Base-by-base conservation (phyloP, 1,140 invertebrate genomes). In the Macrostomum lignano region DNA sequence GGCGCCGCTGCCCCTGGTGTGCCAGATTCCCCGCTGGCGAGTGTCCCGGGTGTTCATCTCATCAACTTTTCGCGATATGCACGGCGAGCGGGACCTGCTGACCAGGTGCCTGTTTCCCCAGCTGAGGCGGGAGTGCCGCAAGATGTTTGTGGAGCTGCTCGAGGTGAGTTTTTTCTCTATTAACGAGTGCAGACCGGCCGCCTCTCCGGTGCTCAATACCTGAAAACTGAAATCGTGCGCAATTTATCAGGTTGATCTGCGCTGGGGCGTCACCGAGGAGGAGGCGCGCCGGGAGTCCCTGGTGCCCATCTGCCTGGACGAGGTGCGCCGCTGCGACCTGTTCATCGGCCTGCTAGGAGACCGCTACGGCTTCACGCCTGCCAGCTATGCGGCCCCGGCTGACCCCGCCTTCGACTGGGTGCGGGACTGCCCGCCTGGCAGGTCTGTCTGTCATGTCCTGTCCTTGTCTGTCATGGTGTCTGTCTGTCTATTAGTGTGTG, bases 11-110 rank as follows among this genome's bases (percentile, higher is more conserved):
- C 25, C 3, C 3, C 2, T 25, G 25, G 15, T 13, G 2, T 13
- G 2, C 2, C 2, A 25, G 15, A 11, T 13, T 11, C 11, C 15
- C 2, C 11, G 15, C 11, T 14, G 15, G 25, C 25, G 4, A 11
- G n/a, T n/a, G n/a, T n/a, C n/a, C n/a, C n/a, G n/a, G n/a, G n/a
- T n/a, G n/a, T 63, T 63, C 35, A 61, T 63, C n/a, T 62, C 60
- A 0, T 63, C 61, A 3, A 63, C 61, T 10, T 63, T 63, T 42
- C 41, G 48, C 9, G 61, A 63, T 42, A 60, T 62, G 56, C 58
- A 62, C 41, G 51, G 52, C 7, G 61, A 63, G 42, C 45, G 61
- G 30, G 59, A 62, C 38, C 37, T 62, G 5, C 41, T 63, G 9
- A 53, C 57, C 7, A 38, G 54, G 17, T 60, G 47, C 42, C 47